phyloP scores from a whole-genome alignment of 1,140 invertebrate species.

The Hormaphis cornu region DNA sequence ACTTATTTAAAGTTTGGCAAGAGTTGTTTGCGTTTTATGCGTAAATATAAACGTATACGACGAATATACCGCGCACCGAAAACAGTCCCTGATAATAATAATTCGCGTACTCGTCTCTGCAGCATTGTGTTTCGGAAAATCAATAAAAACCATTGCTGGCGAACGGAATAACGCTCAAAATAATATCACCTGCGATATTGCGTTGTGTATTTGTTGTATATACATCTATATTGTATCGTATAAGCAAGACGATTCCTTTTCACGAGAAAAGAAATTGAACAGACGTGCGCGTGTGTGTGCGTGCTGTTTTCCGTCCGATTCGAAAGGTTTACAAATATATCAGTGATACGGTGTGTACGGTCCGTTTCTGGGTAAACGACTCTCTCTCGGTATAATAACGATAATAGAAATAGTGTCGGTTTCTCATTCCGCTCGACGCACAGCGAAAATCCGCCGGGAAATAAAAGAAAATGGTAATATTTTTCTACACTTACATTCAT shows the following conservation, averaged over 20 bases:
- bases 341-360: not conserved
- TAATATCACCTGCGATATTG: too few species aligned
- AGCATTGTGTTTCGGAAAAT: too few species aligned
- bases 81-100: too few species aligned
- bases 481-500: too few species aligned
- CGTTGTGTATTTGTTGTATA: too few species aligned
- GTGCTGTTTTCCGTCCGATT: slow-evolving; percentile 5
- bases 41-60: not conserved
- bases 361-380: not conserved
- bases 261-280: not conserved
- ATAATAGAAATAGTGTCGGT: not conserved
- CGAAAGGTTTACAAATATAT: not conserved
- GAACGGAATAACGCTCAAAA: too few species aligned
- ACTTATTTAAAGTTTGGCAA: not conserved
- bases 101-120: too few species aligned
- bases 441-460: not conserved
- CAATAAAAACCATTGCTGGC: too few species aligned
- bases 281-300: not conserved
- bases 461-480: not conserved
- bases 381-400: not conserved
- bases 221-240: not conserved
- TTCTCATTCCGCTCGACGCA: not conserved
- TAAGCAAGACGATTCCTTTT: not conserved
- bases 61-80: too few species aligned
- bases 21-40: not conserved